Percentiles rank a stretch among this genome's conserved stretches.
Conservation (phyloP, 2,888 invertebrate genomes). For the Exocentrus adspersus region DNA sequence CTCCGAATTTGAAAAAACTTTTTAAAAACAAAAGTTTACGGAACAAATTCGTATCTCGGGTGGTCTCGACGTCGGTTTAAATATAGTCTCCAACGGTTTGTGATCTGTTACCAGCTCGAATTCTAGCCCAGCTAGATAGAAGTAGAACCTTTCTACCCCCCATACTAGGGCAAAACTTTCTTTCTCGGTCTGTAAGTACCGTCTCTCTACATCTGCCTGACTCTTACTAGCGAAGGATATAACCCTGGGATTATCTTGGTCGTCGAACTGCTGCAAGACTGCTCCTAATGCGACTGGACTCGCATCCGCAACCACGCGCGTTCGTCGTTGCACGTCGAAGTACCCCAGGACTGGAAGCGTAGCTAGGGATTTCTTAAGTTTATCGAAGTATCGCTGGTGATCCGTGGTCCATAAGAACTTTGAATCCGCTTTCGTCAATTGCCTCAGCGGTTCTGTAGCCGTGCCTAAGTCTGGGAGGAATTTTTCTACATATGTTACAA, state of each 20-base stretch:
- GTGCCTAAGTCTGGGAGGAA: conserved; percentile 37
- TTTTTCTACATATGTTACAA: conserved; percentile 26
- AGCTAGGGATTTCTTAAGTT: conserved; percentile 29
- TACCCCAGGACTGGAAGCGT: conserved; percentile 40
- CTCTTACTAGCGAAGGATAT: conserved; percentile 48
- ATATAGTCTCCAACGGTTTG: conserved; percentile 3
- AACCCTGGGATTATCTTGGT: conserved; percentile 36
- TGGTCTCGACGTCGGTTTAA: background rate
- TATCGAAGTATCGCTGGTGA: conserved; percentile 36
- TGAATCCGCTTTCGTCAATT: conserved; percentile 27
- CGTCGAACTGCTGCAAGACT: conserved; percentile 45
- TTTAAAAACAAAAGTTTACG: no score
- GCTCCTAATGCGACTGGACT: conserved; percentile 49
- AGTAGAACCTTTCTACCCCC: conserved; percentile 57
- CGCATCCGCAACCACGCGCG: conserved; percentile 47
- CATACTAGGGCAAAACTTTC: conserved; percentile 58
- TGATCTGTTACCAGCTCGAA: conserved; percentile 9
- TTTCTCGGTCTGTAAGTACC: conserved; percentile 57
- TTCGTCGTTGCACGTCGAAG: conserved; percentile 40
- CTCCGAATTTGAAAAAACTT: no score
- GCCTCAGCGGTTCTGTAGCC: conserved; percentile 26
- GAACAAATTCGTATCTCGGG: no score
- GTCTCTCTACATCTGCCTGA: conserved; percentile 39
- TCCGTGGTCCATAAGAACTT: conserved; percentile 30
- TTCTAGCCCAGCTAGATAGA: conserved; percentile 57